phyloP scores from a whole-genome alignment of 2,113 vertebrate genomes.

The Peromyscus maniculatus region DNA sequence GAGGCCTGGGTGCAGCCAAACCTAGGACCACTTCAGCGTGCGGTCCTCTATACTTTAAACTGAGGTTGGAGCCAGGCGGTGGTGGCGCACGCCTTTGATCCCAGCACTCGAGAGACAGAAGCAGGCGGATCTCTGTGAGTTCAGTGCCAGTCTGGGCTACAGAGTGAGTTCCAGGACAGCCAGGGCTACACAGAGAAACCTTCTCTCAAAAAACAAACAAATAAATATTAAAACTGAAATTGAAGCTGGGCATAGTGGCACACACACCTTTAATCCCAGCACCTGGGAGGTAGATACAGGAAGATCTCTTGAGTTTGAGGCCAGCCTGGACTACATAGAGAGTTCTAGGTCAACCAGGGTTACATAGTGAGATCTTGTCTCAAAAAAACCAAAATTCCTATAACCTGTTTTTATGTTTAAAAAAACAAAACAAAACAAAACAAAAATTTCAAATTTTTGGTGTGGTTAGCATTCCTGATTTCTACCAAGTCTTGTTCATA shows the following conservation, averaged over 20 bases:
- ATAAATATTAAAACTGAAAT: neutral
- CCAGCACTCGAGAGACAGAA: neutral
- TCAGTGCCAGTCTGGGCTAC: neutral
- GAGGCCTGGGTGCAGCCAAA: rapidly evolving
- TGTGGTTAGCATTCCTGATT: neutral
- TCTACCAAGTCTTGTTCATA: neutral
- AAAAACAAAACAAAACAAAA: neutral
- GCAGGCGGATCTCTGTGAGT: neutral
- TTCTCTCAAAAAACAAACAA: neutral
- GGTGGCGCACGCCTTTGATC: too few species aligned
- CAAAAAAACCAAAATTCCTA: neutral
- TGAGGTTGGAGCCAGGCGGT: too few species aligned
- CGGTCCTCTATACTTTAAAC: neutral
- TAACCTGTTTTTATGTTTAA: too few species aligned
- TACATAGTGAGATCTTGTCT: neutral
- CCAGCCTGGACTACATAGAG: neutral
- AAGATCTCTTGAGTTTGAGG: neutral
- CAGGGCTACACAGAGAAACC: too few species aligned
- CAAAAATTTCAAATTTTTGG: neutral
- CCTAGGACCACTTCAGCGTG: rapidly evolving
- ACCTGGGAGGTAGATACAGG: too few species aligned
- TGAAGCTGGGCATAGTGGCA: neutral
- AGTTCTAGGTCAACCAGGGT: neutral
- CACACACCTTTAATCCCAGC: neutral
- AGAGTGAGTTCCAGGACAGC: neutral